These are phyloP conservation scores for Antitype chi DNA, from an alignment of 2,888 invertebrate genomes.

Conservation along the genomic window DNA sequence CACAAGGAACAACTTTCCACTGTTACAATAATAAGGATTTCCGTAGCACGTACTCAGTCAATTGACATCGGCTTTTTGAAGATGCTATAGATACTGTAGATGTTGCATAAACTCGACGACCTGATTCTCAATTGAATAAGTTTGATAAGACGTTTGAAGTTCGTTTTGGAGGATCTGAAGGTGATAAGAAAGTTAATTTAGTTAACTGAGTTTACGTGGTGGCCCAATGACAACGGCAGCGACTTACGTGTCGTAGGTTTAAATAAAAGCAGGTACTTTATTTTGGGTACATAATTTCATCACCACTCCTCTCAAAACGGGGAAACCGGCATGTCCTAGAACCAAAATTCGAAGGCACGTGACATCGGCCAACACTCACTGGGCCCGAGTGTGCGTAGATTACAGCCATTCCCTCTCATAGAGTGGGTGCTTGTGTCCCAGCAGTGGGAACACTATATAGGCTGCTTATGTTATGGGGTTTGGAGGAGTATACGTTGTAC, in stretches of 20 bases:
- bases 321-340: too few relatives aligned
- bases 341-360: too few relatives aligned
- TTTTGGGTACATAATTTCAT: too few relatives aligned
- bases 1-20: conserved; percentile 17
- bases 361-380: too few relatives aligned
- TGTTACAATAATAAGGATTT: conserved; percentile 40
- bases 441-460: too few relatives aligned
- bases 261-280: too few relatives aligned
- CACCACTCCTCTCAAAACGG: too few relatives aligned
- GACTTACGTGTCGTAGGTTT: too few relatives aligned
- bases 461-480: not conserved
- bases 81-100: not conserved
- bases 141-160: conserved; percentile 39
- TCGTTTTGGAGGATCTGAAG: not conserved
- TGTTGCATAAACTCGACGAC: conserved; percentile 17
- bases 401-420: too few relatives aligned
- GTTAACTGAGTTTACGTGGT: not conserved
- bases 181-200: conserved; percentile 41
- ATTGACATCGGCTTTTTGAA: conserved; percentile 6
- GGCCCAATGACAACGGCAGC: too few relatives aligned
- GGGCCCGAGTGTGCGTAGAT: too few relatives aligned
- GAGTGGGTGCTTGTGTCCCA: too few relatives aligned
- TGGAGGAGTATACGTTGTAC: not conserved
- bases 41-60: conserved; percentile 16
- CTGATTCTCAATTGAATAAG: conserved; percentile 36